These are phyloP conservation scores for Pachyramphus minor DNA, from an alignment of 2,113 vertebrate species.

Conservation along the genomic window DNA sequence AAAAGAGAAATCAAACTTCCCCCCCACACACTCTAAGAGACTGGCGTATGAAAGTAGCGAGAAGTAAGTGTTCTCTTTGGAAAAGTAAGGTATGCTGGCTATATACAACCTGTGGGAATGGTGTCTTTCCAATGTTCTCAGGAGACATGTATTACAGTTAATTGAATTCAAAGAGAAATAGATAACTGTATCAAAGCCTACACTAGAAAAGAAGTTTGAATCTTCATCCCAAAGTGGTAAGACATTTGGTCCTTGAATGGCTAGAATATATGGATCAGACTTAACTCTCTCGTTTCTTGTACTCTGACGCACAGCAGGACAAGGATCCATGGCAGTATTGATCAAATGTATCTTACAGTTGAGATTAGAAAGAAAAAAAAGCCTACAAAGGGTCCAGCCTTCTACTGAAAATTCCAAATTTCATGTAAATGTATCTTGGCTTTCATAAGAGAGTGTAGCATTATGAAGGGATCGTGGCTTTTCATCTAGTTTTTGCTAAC, in stretches of 20 bases:
- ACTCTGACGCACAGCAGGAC: neutral
- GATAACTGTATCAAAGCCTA: neutral
- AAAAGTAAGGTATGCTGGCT: neutral
- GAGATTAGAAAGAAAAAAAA: neutral
- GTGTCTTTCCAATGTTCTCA: neutral
- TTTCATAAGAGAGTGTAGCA: neutral
- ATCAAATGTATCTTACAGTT: neutral
- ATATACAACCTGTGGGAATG: rapidly evolving
- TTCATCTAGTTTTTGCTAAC: neutral
- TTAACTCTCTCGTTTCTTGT: neutral
- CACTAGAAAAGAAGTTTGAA: neutral
- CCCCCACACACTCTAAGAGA: neutral
- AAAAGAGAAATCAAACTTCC: neutral
- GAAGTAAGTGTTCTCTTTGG: neutral
- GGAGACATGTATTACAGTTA: neutral
- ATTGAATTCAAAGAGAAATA: neutral
- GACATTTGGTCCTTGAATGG: neutral
- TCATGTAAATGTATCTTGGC: neutral
- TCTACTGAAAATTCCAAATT: neutral
- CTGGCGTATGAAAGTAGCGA: neutral
- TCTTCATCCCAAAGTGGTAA: neutral
- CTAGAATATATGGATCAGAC: neutral
- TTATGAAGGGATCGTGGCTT: neutral
- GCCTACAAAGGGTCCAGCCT: neutral
- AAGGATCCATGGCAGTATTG: neutral